These are phyloP conservation scores for Drosophila nigromelanica DNA, from an alignment of 1,140 invertebrate genomes.

Conservation along the genomic window DNA sequence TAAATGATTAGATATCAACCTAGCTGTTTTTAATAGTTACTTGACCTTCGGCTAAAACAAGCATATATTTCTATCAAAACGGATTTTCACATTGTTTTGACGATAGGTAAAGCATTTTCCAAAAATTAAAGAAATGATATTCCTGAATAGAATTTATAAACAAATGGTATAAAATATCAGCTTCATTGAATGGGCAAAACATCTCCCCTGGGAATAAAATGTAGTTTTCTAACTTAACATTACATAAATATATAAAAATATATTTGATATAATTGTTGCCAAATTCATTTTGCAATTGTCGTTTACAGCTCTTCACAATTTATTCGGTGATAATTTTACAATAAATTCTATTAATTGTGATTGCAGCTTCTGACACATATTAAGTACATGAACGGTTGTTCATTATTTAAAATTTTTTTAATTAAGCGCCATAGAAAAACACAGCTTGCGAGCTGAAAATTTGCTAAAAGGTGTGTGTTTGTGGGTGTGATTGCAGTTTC, in stretches of 20 bases:
- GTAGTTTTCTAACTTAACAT: background rate
- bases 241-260: background rate
- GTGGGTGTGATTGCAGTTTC: background rate
- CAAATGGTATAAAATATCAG: too few species aligned
- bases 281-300: background rate
- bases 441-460: background rate
- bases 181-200: too few species aligned
- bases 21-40: too few species aligned
- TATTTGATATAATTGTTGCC: background rate
- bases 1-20: too few species aligned
- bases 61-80: too few species aligned
- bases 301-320: background rate
- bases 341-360: conserved; percentile 25
- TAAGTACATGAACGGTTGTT: conserved; percentile 10
- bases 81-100: too few species aligned
- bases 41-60: too few species aligned
- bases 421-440: background rate
- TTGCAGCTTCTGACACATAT: conserved; percentile 15
- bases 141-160: too few species aligned
- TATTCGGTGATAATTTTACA: background rate
- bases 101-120: too few species aligned
- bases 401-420: conserved; percentile 4
- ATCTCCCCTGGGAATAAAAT: too few species aligned
- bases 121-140: too few species aligned
- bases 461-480: background rate